A percentile compares a stretch with the other conserved stretches of the same genome.
phyloP scores from a whole-genome alignment of 2,113 vertebrate genomes.

The Cyrtonyx montezumae region DNA sequence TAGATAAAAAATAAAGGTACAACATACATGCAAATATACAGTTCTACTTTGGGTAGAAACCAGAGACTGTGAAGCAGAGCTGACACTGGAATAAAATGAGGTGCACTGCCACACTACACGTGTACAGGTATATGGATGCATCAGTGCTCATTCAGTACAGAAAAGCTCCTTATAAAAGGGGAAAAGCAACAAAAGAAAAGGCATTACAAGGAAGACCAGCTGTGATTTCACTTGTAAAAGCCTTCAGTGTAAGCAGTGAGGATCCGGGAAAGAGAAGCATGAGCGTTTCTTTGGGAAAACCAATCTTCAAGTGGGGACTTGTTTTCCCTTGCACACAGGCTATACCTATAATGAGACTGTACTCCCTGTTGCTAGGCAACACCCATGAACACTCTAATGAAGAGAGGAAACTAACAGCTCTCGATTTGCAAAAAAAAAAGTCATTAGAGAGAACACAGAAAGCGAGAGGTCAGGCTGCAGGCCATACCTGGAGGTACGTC shows the following conservation, averaged over 20 bases:
- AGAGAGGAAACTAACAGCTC: neutral
- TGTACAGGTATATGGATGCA: neutral
- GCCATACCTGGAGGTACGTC: constrained; percentile 94
- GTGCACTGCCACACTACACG: neutral
- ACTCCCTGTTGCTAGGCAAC: constrained; percentile 45
- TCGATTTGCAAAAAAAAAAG: neutral
- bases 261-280: neutral
- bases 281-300: neutral
- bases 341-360: constrained; percentile 55
- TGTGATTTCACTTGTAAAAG: constrained; percentile 35
- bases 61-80: neutral
- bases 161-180: neutral
- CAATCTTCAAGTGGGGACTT: constrained; percentile 15
- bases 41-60: fast-evolving
- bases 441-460: neutral
- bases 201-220: constrained; percentile 1
- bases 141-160: neutral
- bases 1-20: fast-evolving
- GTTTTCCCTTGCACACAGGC: neutral
- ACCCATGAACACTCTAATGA: constrained; percentile 15
- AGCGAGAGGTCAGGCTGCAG: neutral
- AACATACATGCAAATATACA: neutral
- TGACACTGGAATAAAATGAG: neutral
- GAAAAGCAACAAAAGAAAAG: neutral
- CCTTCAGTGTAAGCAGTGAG: neutral